phyloP scores from a whole-genome alignment of 2,888 invertebrate species.

The Aspidiotus destructor region DNA sequence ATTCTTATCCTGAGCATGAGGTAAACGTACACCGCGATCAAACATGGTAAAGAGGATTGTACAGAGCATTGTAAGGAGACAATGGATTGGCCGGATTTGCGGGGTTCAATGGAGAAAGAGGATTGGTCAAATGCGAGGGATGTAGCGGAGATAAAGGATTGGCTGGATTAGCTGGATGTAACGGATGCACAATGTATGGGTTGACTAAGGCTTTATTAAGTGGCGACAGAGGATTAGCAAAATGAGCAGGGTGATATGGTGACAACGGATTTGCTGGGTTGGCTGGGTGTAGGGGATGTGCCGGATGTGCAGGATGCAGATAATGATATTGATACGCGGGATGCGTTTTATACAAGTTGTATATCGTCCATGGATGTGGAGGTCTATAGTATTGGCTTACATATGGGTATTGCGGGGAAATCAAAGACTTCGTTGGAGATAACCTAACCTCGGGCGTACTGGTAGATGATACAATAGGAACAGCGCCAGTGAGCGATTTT shows the following conservation, averaged over 20 bases:
- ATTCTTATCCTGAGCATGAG: too few relatives aligned
- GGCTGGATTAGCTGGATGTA: slow-evolving; percentile 7
- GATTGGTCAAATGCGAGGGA: slow-evolving; percentile 7
- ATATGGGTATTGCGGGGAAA: slow-evolving; percentile 1
- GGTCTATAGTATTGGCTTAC: slow-evolving; percentile 20
- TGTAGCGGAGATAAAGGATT: slow-evolving; percentile 21
- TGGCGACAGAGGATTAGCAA: not conserved
- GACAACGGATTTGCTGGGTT: slow-evolving; percentile 11
- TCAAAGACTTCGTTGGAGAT: not conserved
- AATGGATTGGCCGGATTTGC: slow-evolving; percentile 14
- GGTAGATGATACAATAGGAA: not conserved
- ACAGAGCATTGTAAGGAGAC: slow-evolving; percentile 8
- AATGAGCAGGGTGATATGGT: not conserved
- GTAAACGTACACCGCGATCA: not conserved
- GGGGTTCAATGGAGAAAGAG: slow-evolving; percentile 17
- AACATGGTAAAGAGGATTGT: slow-evolving; percentile 27
- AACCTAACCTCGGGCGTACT: not conserved
- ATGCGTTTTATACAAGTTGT: slow-evolving; percentile 23
- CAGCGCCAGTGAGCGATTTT: not conserved
- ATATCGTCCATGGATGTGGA: slow-evolving; percentile 23
- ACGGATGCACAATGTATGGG: not conserved
- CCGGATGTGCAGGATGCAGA: slow-evolving; percentile 20
- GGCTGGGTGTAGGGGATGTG: slow-evolving; percentile 9
- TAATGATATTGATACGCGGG: slow-evolving; percentile 22
- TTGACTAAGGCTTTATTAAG: not conserved